phyloP scores from a whole-genome alignment of 1,140 invertebrate genomes.

The Oncopodura yosiiana region DNA sequence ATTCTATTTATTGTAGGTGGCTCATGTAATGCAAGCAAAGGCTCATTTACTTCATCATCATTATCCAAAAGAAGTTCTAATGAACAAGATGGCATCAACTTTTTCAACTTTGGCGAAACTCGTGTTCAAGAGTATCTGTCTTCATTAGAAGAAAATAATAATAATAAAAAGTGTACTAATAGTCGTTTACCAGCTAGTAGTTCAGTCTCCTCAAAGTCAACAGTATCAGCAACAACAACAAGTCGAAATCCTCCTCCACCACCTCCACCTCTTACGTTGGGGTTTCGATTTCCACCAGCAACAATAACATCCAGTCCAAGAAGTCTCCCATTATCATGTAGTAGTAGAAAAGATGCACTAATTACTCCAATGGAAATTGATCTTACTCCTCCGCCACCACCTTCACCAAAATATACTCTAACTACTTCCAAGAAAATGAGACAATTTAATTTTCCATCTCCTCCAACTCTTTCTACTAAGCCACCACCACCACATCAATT shows the following conservation, averaged over 20 bases:
- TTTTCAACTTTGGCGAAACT: conserved; percentile 49
- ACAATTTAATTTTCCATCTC: too few relatives aligned
- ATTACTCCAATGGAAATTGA: conserved; percentile 17
- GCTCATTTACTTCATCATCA: conserved; percentile 36
- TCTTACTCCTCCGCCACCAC: background rate
- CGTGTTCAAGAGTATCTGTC: conserved; percentile 43
- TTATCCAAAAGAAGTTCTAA: conserved; percentile 40
- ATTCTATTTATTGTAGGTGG: conserved; percentile 15
- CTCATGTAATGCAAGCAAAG: conserved; percentile 24
- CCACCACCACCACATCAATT: background rate
- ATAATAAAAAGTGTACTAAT: conserved; percentile 9
- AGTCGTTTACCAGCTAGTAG: too few relatives aligned
- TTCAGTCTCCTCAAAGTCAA: conserved; percentile 27
- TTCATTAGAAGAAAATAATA: conserved; percentile 26
- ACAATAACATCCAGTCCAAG: background rate
- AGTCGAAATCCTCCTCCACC: conserved; percentile 13
- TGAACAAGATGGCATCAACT: conserved; percentile 38
- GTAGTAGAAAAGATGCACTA: background rate
- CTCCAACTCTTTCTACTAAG: background rate
- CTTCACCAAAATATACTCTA: background rate
- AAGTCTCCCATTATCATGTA: too few relatives aligned
- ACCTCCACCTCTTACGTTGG: background rate
- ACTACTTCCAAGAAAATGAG: background rate
- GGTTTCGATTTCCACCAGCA: background rate
- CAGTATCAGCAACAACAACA: conserved; percentile 18